Evolutionary conservation across 2,888 invertebrate species (phyloP).

Genomic region (Parasteatoda lunata): DNA sequence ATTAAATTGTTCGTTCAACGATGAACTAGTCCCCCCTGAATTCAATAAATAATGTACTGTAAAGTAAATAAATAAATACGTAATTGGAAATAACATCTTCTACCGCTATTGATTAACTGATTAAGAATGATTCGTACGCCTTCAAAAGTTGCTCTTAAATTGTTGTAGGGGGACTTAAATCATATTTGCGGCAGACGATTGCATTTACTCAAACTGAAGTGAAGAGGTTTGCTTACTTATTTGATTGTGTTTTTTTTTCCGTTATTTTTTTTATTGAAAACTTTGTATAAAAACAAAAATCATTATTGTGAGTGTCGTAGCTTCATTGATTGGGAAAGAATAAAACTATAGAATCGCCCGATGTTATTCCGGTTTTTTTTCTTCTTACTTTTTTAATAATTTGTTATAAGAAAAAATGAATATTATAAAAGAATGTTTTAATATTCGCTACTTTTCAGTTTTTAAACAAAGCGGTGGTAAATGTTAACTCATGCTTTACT

Average conservation of each 20-base stretch:
- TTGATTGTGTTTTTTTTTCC: constrained; percentile 39
- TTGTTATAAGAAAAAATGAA: no score
- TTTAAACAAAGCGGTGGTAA: no score
- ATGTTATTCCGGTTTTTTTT: no score
- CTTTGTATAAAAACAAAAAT: no score
- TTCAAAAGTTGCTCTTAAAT: constrained; percentile 13
- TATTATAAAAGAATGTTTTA: no score
- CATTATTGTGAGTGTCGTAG: no score
- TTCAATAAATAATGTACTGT: constrained; percentile 57
- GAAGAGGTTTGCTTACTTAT: constrained; percentile 55
- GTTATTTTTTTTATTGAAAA: background rate
- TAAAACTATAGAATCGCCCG: no score
- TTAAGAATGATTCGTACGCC: constrained; percentile 36
- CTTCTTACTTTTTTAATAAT: no score
- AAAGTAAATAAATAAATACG: constrained; percentile 60
- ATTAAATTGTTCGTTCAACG: constrained; percentile 56
- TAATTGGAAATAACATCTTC: constrained; percentile 29
- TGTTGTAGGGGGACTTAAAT: constrained; percentile 62
- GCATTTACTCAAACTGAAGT: constrained; percentile 56
- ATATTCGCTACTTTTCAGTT: no score
- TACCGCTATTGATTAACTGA: constrained; percentile 66
- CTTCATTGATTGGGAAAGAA: no score
- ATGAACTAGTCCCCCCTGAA: constrained; percentile 40
- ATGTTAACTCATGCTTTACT: no score
- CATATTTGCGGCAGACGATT: constrained; percentile 63